These are phyloP conservation scores for Electrona antarctica DNA, from an alignment of 2,113 vertebrate species.

Conservation along the genomic window DNA sequence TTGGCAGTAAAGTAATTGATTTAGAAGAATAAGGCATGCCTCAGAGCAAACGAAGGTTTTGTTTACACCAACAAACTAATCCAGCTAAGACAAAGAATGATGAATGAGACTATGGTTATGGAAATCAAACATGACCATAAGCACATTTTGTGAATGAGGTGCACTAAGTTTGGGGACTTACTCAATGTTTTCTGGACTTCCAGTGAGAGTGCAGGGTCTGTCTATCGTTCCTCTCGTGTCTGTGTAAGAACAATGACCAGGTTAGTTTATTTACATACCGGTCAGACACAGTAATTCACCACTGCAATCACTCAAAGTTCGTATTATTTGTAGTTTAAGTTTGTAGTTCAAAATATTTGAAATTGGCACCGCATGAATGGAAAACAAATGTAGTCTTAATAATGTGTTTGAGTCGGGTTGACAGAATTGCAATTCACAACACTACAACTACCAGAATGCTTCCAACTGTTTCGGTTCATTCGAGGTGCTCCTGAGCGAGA, in stretches of 20 bases:
- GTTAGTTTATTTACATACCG: background rate
- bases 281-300: background rate
- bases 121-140: too few species aligned
- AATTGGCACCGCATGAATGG: too few species aligned
- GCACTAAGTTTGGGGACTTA: constrained; percentile 77
- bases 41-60: background rate
- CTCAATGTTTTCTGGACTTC: constrained; percentile 96
- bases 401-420: too few species aligned
- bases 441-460: too few species aligned
- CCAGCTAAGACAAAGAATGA: too few species aligned
- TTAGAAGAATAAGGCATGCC: background rate
- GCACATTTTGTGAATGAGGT: background rate
- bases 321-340: background rate
- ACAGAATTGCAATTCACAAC: too few species aligned
- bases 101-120: too few species aligned
- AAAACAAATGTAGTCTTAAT: too few species aligned
- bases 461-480: too few species aligned
- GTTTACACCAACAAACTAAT: background rate
- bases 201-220: constrained; percentile 94
- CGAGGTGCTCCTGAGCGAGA: too few species aligned
- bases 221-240: constrained; percentile 97
- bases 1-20: too few species aligned
- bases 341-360: background rate
- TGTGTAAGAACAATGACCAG: constrained; percentile 66
- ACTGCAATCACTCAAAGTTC: background rate